Evolutionary conservation across 2,888 invertebrate genomes (phyloP).

Genomic region (Acleris emargana): DNA sequence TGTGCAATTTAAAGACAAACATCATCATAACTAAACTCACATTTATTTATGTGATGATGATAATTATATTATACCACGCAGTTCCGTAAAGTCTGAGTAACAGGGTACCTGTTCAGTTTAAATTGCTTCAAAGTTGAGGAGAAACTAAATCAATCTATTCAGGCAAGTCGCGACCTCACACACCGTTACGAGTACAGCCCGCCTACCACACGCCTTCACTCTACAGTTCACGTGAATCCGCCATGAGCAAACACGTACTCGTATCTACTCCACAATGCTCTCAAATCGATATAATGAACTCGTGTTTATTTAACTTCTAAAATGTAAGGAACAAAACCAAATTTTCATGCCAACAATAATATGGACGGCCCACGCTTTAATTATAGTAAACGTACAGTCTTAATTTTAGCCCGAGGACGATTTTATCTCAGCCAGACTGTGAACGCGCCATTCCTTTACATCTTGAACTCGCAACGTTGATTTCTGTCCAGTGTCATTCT

Average conservation of each 20-base stretch:
- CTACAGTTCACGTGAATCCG: conserved; percentile 11
- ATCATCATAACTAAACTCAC: too few species aligned
- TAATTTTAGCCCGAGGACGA: conserved; percentile 52
- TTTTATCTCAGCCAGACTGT: conserved; percentile 40
- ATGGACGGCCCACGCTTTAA: conserved; percentile 42
- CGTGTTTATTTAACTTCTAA: conserved; percentile 27
- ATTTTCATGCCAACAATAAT: conserved; percentile 51
- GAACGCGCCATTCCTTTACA: conserved; percentile 29
- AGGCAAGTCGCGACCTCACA: conserved; percentile 7
- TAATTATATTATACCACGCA: too few species aligned
- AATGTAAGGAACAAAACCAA: conserved; percentile 33
- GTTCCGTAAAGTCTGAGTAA: too few species aligned
- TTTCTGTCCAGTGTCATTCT: conserved; percentile 5
- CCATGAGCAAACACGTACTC: conserved; percentile 9
- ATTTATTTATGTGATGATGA: too few species aligned
- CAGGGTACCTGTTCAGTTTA: neutral
- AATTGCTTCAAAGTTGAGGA: neutral
- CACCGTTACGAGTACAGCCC: conserved; percentile 1
- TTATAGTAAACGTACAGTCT: conserved; percentile 51
- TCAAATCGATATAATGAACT: conserved; percentile 20
- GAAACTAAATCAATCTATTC: neutral
- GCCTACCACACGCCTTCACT: conserved; percentile 7
- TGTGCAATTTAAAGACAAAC: too few species aligned
- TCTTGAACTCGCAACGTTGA: conserved; percentile 39
- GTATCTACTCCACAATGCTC: conserved; percentile 8